Base-by-base conservation (phyloP, 2,888 invertebrate genomes). In the Pilophorus perplexus region DNA sequence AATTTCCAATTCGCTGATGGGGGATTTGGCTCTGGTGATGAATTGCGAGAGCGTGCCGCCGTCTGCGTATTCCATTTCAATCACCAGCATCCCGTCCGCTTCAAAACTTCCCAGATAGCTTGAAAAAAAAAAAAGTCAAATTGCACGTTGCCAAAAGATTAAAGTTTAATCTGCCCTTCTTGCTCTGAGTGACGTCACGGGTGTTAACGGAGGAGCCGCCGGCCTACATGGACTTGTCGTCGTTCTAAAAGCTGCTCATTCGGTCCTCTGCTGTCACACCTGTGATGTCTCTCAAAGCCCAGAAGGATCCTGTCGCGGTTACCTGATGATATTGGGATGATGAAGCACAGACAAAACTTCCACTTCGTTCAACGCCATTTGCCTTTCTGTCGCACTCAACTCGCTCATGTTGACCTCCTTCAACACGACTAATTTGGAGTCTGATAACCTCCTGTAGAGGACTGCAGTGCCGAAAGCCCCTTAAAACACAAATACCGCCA, bases 31-130 rank as follows among this genome's bases (percentile, higher is more conserved):
- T 42, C 79, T 78, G 23, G 81, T 76, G 42, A 89, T 79, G 69
- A 83, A 81, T 73, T 87, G 85, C 0, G 85, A 82, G 68, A 89
- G 75, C 2, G 86, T 88, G 8, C 88, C 88, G 16, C 85, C 86
- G 75, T 88, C 86, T 2, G 88, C 88, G 75, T 87, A 89, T 74
- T 89, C 88, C 87, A 89, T 89, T 76, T 89, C 86, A 69, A 88
- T 88, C 75, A 86, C 82, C 22, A 88, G 76, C 2, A 83, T 80
- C 8, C 86, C 86, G 71, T 87, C 85, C 72, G 83, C 83, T 73
- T 87, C 85, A 74, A 87, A 88, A 74, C 86, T 88, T 70, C 88
- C 87, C 73, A 84, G 81, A 74, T 89, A 89, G 72, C 85, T 82
- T 54, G 12, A 71, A 74, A 52, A 69, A 67, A 66, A 46, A 10